phyloP scores from a whole-genome alignment of 2,797 vertebrate genomes.

The Urosaurus nigricauda region DNA sequence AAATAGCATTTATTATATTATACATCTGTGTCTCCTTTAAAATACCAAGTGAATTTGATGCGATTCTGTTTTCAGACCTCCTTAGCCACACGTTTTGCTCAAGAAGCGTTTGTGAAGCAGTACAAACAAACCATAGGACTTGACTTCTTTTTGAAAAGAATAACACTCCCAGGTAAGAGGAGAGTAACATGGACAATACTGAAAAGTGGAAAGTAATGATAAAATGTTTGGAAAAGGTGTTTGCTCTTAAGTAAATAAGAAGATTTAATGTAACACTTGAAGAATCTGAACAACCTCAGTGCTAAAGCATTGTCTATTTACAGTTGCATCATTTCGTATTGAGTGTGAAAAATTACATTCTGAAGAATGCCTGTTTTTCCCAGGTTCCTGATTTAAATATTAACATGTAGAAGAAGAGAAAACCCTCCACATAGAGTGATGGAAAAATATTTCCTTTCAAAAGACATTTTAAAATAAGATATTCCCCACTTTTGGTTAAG shows the following conservation, averaged over 20 bases:
- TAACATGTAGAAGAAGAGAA: slow-evolving; percentile 36
- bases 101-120: slow-evolving; percentile 98
- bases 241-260: slow-evolving; percentile 42
- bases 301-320: slow-evolving; percentile 43
- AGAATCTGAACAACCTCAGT: slow-evolving; percentile 41
- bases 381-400: not conserved
- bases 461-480: slow-evolving; percentile 72
- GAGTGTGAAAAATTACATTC: slow-evolving; percentile 14
- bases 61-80: slow-evolving; percentile 90
- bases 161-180: slow-evolving; percentile 96
- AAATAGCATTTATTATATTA: slow-evolving; percentile 57
- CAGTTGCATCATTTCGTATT: slow-evolving; percentile 10
- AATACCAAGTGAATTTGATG: slow-evolving; percentile 67
- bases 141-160: slow-evolving; percentile 99
- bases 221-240: slow-evolving; percentile 41
- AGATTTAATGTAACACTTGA: slow-evolving; percentile 33
- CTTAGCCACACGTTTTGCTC: slow-evolving; percentile 94
- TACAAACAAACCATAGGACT: slow-evolving; percentile 99
- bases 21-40: slow-evolving; percentile 58
- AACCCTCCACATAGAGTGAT: slow-evolving; percentile 22
- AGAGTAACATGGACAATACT: slow-evolving; percentile 64
- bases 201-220: slow-evolving; percentile 26
- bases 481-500: slow-evolving; percentile 68
- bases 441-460: slow-evolving; percentile 66
- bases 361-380: not conserved